These are phyloP conservation scores for Brachionus rotundiformis DNA, from an alignment of 1,140 invertebrate species.

Conservation along the genomic window DNA sequence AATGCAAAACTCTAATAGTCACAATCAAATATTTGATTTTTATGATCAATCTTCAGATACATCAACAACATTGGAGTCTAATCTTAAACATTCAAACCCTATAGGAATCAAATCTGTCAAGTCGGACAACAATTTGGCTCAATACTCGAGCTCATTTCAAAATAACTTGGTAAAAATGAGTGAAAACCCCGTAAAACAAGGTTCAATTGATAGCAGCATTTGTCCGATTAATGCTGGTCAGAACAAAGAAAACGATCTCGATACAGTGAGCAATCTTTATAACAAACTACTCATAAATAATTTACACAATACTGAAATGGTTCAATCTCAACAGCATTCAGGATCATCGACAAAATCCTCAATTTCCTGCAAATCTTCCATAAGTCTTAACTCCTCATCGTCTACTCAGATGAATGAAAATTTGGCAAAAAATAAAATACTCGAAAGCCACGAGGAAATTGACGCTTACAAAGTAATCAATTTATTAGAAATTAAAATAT, in stretches of 20 bases:
- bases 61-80: neutral
- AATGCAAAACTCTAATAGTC: neutral
- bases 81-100: conserved; percentile 12
- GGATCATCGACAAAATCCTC: neutral
- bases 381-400: neutral
- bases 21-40: conserved; percentile 41
- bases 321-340: conserved; percentile 22
- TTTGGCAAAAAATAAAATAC: neutral
- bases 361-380: neutral
- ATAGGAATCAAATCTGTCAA: conserved; percentile 17
- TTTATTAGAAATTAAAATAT: neutral
- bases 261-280: conserved; percentile 28
- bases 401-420: neutral
- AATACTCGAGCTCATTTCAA: conserved; percentile 25
- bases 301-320: neutral
- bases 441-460: neutral
- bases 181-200: neutral
- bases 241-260: conserved; percentile 46
- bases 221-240: neutral
- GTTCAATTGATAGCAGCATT: conserved; percentile 1
- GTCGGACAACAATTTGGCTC: conserved; percentile 19
- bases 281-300: conserved; percentile 45
- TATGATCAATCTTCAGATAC: conserved; percentile 18
- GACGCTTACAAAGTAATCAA: conserved; percentile 6
- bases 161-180: conserved; percentile 32